Percentiles rank a stretch among this genome's conserved stretches.
These are phyloP conservation scores for Loxodonta africana DNA, from an alignment of 2,113 vertebrate species.

Conservation along the genomic window DNA sequence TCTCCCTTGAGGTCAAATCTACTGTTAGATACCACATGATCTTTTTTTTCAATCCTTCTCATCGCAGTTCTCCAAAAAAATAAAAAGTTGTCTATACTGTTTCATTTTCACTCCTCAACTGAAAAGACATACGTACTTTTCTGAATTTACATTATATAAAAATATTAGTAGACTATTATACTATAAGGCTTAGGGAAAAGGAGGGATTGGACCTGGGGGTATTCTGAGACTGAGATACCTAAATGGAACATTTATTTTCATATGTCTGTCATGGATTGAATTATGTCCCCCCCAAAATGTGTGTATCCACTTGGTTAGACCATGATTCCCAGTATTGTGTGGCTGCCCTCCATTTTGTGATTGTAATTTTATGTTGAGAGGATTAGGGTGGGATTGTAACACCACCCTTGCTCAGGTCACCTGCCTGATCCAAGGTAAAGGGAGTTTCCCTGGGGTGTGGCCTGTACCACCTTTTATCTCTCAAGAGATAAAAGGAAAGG, in stretches of 20 bases:
- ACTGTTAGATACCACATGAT: background rate
- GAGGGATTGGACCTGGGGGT: background rate
- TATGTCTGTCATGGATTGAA: background rate
- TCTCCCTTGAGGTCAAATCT: background rate
- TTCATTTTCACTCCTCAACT: slow-evolving; percentile 26
- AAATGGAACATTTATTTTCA: background rate
- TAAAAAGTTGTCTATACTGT: background rate
- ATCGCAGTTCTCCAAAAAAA: background rate
- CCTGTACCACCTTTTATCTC: no score
- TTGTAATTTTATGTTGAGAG: no score
- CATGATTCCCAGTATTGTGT: no score
- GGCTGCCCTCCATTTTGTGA: no score
- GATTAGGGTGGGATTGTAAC: no score
- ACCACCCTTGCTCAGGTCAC: no score
- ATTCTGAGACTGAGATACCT: background rate
- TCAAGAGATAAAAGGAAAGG: no score
- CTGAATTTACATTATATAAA: background rate
- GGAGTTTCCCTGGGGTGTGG: no score
- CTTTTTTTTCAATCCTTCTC: background rate
- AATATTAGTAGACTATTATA: background rate
- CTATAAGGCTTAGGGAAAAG: background rate
- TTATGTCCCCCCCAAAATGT: no score
- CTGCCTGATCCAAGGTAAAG: no score
- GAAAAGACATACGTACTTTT: background rate
- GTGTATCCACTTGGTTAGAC: no score